phyloP scores from a whole-genome alignment of 1,140 invertebrate genomes.

The Zaprionus africanus region DNA sequence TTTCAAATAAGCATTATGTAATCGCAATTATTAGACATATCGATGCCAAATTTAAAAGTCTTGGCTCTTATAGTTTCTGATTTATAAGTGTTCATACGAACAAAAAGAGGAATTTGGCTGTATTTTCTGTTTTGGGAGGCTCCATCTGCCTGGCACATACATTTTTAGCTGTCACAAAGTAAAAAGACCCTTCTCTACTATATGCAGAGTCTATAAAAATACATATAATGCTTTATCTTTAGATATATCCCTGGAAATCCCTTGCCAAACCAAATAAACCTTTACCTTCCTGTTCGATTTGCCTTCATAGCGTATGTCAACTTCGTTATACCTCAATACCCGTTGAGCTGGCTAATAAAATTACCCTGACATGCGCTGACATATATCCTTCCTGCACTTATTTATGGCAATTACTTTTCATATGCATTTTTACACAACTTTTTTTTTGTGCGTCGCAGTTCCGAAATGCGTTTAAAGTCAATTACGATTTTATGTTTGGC shows the following conservation, averaged over 20 bases:
- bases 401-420: constrained; percentile 59
- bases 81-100: not conserved
- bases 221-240: too few relatives aligned
- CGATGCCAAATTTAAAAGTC: not conserved
- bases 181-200: too few relatives aligned
- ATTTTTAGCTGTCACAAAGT: too few relatives aligned
- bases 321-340: not conserved
- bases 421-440: constrained; percentile 59
- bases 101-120: not conserved
- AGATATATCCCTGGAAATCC: too few relatives aligned
- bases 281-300: not conserved
- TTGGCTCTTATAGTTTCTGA: not conserved
- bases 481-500: constrained; percentile 13
- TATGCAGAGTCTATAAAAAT: too few relatives aligned
- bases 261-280: too few relatives aligned
- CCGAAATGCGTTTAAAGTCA: constrained; percentile 26
- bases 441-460: constrained; percentile 1
- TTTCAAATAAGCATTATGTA: not conserved
- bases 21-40: not conserved
- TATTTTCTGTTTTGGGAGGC: too few relatives aligned
- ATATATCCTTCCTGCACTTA: constrained; percentile 55
- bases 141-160: too few relatives aligned
- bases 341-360: constrained; percentile 38
- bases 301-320: not conserved
- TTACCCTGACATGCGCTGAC: constrained; percentile 45